A percentile compares a stretch with the other conserved stretches of the same genome.
Conservation (phyloP, 2,888 invertebrate genomes). For the Melinopterus prodromus region DNA sequence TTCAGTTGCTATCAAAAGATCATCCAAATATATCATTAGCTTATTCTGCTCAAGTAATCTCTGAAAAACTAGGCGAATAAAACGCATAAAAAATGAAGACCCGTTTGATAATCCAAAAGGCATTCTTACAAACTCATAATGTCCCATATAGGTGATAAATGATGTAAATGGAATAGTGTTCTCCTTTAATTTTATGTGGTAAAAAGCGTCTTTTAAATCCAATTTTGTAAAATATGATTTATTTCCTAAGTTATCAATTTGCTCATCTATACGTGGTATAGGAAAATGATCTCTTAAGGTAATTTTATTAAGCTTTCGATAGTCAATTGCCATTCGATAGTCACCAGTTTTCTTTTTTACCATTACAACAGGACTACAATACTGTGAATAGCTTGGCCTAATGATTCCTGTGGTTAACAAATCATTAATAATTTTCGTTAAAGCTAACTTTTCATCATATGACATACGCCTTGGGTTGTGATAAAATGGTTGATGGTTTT, state of each 20-base stretch:
- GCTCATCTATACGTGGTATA: constrained; percentile 29
- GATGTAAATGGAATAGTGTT: constrained; percentile 19
- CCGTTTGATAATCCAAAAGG: constrained; percentile 32
- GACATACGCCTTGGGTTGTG: constrained; percentile 27
- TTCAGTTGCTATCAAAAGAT: too few species aligned
- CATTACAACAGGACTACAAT: constrained; percentile 39
- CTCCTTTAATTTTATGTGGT: constrained; percentile 26
- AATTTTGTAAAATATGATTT: constrained; percentile 18
- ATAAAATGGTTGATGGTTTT: constrained; percentile 22
- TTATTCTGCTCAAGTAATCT: constrained; percentile 25
- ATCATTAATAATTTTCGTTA: too few species aligned
- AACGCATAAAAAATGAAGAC: constrained; percentile 23
- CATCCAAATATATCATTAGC: not conserved
- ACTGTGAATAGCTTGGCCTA: not conserved
- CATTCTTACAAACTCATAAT: constrained; percentile 29
- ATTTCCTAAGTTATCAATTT: constrained; percentile 20
- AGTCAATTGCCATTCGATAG: constrained; percentile 33
- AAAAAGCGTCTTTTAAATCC: constrained; percentile 28
- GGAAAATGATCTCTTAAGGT: constrained; percentile 28
- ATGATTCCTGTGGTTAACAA: too few species aligned
- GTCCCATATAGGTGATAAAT: constrained; percentile 31
- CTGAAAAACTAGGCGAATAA: constrained; percentile 21
- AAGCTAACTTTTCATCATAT: too few species aligned
- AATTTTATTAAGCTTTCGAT: constrained; percentile 27
- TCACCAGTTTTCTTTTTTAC: constrained; percentile 39